Evolutionary conservation across 2,113 vertebrate genomes (phyloP).

Genomic region (Cavia aperea): DNA sequence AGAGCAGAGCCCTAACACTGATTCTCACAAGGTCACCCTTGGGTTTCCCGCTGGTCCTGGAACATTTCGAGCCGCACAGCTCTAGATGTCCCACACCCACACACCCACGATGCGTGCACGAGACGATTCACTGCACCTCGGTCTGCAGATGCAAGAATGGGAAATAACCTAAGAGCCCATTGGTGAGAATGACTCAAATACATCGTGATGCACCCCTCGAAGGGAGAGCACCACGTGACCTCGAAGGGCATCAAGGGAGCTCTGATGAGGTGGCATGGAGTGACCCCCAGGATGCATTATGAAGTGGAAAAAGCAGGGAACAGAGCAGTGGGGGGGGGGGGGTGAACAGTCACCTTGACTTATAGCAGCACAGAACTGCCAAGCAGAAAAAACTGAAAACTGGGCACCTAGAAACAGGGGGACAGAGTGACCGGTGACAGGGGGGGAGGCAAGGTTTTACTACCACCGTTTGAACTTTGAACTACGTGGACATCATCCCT

Average conservation of each 20-base stretch:
- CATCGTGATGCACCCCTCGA: background rate
- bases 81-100: background rate
- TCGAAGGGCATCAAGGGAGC: background rate
- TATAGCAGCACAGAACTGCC: background rate
- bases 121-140: background rate
- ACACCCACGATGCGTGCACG: rapidly evolving
- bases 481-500: background rate
- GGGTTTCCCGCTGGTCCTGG: background rate
- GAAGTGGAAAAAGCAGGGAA: background rate
- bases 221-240: background rate
- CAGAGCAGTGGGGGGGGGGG: background rate
- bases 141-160: background rate
- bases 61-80: background rate
- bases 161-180: slow-evolving; percentile 12
- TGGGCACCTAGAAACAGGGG: background rate
- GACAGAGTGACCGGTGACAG: background rate
- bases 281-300: background rate
- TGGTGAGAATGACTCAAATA: background rate
- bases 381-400: background rate
- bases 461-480: background rate
- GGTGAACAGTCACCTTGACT: background rate
- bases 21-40: background rate
- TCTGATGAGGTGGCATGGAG: background rate
- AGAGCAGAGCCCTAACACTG: background rate
- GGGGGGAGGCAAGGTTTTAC: background rate